Evolutionary conservation across 2,888 invertebrate species (phyloP).

Genomic region (Nomada ferruginata): DNA sequence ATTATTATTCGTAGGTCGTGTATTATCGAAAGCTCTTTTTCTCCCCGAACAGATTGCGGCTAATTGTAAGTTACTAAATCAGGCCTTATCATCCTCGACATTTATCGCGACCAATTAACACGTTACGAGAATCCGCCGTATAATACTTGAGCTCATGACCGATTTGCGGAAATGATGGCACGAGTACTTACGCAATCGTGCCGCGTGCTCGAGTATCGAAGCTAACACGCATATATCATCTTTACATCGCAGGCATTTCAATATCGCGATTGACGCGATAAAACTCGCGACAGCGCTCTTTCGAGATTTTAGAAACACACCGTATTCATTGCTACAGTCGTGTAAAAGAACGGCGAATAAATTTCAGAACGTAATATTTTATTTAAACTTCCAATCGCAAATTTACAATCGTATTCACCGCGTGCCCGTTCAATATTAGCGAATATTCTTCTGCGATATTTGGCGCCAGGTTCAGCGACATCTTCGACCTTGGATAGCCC

Average conservation of each 20-base stretch:
- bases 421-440: no score
- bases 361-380: no score
- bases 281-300: neutral
- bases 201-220: neutral
- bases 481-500: constrained; percentile 63
- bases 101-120: constrained; percentile 33
- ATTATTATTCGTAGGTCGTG: constrained; percentile 2
- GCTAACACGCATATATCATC: constrained; percentile 2
- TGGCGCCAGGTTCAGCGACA: constrained; percentile 57
- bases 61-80: constrained; percentile 18
- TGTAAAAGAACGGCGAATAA: no score
- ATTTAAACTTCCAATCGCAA: no score
- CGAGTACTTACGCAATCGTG: constrained; percentile 31
- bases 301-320: no score
- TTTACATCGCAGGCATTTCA: neutral
- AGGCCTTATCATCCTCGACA: constrained; percentile 13
- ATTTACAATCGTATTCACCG: no score
- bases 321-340: neutral
- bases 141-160: constrained; percentile 8
- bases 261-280: neutral
- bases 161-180: constrained; percentile 35
- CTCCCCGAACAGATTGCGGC: constrained; percentile 1
- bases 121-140: constrained; percentile 16
- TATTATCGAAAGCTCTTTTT: constrained; percentile 10
- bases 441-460: no score